These are phyloP conservation scores for Coelogynopora nodosa DNA, from an alignment of 2,888 invertebrate species.

Conservation along the genomic window DNA sequence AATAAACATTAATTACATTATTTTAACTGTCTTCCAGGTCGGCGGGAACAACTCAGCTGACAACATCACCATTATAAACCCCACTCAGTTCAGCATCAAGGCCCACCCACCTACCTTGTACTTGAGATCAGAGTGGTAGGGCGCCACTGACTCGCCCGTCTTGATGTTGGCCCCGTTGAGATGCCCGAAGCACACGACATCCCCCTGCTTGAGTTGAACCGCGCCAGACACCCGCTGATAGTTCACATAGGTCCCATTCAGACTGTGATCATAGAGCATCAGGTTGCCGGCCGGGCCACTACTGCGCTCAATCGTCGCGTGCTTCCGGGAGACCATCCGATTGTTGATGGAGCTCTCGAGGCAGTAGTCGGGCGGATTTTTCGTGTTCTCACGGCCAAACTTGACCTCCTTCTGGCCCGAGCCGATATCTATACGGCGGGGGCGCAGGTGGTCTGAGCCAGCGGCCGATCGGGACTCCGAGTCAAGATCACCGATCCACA, in stretches of 20 bases:
- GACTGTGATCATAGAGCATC: constrained; percentile 46
- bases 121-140: constrained; percentile 44
- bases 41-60: too few relatives aligned
- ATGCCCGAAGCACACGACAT: constrained; percentile 45
- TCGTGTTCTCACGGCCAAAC: constrained; percentile 45
- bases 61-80: too few relatives aligned
- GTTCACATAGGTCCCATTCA: constrained; percentile 46
- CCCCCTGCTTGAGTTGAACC: constrained; percentile 41
- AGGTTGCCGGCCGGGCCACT: constrained; percentile 42
- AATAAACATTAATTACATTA: too few relatives aligned
- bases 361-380: constrained; percentile 45
- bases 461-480: constrained; percentile 12
- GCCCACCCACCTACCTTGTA: constrained; percentile 38
- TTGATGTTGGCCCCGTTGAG: constrained; percentile 46
- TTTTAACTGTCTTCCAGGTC: too few relatives aligned
- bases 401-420: constrained; percentile 33
- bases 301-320: constrained; percentile 37
- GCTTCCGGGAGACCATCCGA: constrained; percentile 45
- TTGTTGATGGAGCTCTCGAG: constrained; percentile 42
- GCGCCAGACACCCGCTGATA: constrained; percentile 42
- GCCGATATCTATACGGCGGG: constrained; percentile 10
- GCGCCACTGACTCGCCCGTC: constrained; percentile 40
- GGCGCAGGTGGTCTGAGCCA: background rate
- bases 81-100: too few relatives aligned
- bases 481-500: constrained; percentile 36